Percentiles rank a stretch among this genome's conserved stretches.
These are phyloP conservation scores for Gobio occitaniae DNA, from an alignment of 2,797 vertebrate species.

Conservation along the genomic window DNA sequence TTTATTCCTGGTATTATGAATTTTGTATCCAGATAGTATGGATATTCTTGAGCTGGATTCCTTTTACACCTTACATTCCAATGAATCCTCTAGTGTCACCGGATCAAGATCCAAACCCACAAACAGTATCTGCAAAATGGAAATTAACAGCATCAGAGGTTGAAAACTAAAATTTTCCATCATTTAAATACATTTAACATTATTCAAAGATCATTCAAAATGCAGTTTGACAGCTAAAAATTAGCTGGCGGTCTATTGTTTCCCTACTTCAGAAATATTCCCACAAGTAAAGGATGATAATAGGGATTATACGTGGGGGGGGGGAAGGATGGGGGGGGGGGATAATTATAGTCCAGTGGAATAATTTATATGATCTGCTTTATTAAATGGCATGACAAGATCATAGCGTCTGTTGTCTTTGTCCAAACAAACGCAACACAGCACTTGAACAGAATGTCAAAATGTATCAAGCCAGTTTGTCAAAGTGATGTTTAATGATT, in stretches of 20 bases:
- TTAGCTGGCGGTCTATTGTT: not conserved
- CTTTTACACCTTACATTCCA: not conserved
- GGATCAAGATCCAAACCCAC: not conserved
- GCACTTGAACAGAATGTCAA: not conserved
- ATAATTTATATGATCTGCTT: not conserved
- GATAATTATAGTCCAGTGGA: not conserved
- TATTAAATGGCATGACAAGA: not conserved
- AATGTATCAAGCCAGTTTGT: not conserved
- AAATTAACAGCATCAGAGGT: not conserved
- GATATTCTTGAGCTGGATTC: conserved; percentile 3
- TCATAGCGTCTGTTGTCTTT: not conserved
- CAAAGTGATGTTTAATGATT: too few relatives aligned
- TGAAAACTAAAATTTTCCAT: not conserved
- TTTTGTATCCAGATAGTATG: not conserved
- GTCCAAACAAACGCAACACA: not conserved
- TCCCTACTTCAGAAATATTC: not conserved
- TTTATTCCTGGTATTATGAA: conserved; percentile 5
- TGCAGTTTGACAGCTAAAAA: not conserved
- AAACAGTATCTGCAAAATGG: not conserved
- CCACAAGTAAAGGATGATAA: not conserved
- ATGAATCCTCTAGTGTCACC: not conserved
- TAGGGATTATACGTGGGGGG: not conserved
- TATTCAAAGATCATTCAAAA: not conserved
- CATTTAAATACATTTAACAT: not conserved
- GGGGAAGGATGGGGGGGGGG: too few relatives aligned